These are phyloP conservation scores for Pelecanus crispus DNA, from an alignment of 2,113 vertebrate species.

Conservation along the genomic window DNA sequence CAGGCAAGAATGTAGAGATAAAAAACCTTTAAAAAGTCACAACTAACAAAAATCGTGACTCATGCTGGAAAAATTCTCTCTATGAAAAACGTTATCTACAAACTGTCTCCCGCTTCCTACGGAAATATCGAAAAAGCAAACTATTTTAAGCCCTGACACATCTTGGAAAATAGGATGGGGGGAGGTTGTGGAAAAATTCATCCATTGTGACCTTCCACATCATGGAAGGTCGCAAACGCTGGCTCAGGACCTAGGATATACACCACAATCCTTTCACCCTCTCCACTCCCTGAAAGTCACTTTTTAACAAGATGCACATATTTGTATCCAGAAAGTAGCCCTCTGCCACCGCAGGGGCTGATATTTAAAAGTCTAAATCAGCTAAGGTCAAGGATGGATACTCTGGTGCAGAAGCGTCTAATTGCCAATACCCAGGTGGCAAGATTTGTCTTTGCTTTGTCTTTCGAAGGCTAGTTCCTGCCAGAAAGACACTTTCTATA, in stretches of 20 bases:
- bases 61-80: slow-evolving; percentile 8
- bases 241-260: neutral
- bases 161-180: neutral
- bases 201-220: neutral
- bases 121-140: slow-evolving; percentile 12
- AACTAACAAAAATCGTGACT: slow-evolving; percentile 10
- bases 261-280: neutral
- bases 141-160: slow-evolving; percentile 29
- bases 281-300: neutral
- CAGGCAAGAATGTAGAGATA: slow-evolving; percentile 21
- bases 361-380: slow-evolving; percentile 55
- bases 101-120: neutral
- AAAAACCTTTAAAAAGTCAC: neutral
- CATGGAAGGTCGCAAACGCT: neutral
- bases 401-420: neutral
- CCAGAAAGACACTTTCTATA: neutral
- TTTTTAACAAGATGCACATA: slow-evolving; percentile 45
- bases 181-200: neutral
- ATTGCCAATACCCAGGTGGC: slow-evolving; percentile 21
- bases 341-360: neutral
- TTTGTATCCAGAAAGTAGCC: slow-evolving; percentile 1
- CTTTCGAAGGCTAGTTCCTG: neutral
- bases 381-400: slow-evolving; percentile 43
- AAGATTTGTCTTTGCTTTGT: slow-evolving; percentile 37
- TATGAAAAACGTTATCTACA: slow-evolving; percentile 6